These are phyloP conservation scores for Heliconius eleuchia DNA, from an alignment of 1,140 invertebrate species.

Conservation along the genomic window DNA sequence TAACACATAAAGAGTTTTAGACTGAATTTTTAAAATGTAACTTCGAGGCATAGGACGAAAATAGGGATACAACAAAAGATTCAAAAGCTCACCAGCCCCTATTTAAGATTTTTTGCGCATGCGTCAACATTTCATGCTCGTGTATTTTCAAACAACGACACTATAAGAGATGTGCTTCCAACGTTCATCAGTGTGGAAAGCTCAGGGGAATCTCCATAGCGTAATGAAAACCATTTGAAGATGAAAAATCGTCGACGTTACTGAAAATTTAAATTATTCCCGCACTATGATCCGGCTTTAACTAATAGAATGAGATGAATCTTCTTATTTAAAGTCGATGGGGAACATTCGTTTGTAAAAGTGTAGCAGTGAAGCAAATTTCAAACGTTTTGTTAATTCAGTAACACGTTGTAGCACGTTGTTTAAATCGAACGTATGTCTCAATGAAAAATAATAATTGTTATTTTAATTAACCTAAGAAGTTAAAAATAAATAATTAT, in stretches of 20 bases:
- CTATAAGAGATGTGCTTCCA: slow-evolving; percentile 42
- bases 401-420: no score
- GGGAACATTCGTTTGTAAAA: background rate
- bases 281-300: slow-evolving; percentile 21
- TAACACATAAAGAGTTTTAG: background rate
- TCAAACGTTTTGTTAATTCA: background rate
- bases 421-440: no score
- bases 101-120: slow-evolving; percentile 1
- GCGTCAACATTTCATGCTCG: slow-evolving; percentile 18
- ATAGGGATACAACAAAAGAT: slow-evolving; percentile 14
- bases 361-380: background rate
- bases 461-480: no score
- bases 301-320: slow-evolving; percentile 4
- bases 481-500: no score
- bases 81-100: slow-evolving; percentile 2
- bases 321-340: background rate
- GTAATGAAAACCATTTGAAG: slow-evolving; percentile 48
- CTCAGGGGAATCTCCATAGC: slow-evolving; percentile 46
- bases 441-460: no score
- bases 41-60: slow-evolving; percentile 5
- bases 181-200: slow-evolving; percentile 48
- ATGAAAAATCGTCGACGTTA: slow-evolving; percentile 47
- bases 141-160: slow-evolving; percentile 43
- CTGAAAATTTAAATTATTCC: slow-evolving; percentile 47
- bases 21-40: slow-evolving; percentile 7